Percentiles rank a stretch among this genome's conserved stretches.
Evolutionary conservation across 2,797 vertebrate genomes (phyloP).

Genomic region (Synaphobranchus kaupii): DNA sequence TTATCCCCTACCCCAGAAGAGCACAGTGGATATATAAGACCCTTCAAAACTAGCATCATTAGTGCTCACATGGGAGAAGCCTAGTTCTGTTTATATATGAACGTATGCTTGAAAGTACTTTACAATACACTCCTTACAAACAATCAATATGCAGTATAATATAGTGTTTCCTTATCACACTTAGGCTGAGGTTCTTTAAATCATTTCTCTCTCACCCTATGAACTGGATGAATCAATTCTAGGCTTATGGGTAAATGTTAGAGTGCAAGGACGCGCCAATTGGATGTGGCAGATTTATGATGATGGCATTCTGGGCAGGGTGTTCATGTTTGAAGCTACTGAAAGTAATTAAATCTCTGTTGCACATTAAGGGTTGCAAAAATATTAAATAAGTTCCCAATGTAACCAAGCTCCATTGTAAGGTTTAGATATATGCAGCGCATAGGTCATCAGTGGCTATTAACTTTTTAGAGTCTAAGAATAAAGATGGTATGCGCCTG

Average conservation of each 20-base stretch:
- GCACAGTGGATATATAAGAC: not conserved
- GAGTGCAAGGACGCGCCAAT: too few relatives aligned
- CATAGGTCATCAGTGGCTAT: conserved; percentile 30
- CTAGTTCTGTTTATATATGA: not conserved
- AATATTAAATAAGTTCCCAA: too few relatives aligned
- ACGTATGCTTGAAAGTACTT: not conserved
- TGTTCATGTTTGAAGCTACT: not conserved
- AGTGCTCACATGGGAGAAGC: not conserved
- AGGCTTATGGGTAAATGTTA: not conserved
- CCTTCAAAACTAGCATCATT: not conserved
- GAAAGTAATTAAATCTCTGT: not conserved
- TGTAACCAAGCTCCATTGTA: not conserved
- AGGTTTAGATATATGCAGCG: conserved; percentile 28
- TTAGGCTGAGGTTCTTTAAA: not conserved
- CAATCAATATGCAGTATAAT: not conserved
- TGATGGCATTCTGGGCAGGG: not conserved
- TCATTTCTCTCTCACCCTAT: not conserved
- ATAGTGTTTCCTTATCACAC: not conserved
- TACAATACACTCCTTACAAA: not conserved
- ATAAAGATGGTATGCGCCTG: conserved; percentile 33
- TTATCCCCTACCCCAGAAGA: not conserved
- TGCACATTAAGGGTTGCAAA: not conserved
- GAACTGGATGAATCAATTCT: not conserved
- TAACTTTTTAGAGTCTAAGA: conserved; percentile 38
- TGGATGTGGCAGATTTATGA: not conserved